Evolutionary conservation across 2,797 vertebrate genomes (phyloP).

Genomic region (Crenuchus spilurus): DNA sequence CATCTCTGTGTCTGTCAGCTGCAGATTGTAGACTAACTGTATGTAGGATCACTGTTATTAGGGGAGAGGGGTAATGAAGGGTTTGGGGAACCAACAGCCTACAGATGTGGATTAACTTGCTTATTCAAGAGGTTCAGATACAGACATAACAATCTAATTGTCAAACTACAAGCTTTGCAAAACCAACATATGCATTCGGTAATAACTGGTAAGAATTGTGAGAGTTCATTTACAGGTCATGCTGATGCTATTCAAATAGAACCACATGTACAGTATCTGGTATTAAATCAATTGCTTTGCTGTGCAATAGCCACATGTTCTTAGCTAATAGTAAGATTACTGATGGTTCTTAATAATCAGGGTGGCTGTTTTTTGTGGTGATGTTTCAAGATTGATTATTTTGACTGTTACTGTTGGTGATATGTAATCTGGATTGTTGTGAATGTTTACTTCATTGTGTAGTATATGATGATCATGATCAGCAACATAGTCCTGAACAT

Average conservation of each 20-base stretch:
- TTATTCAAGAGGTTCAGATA: slow-evolving; percentile 26
- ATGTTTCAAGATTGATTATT: too few species aligned
- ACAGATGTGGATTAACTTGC: slow-evolving; percentile 42
- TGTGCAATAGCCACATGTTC: too few species aligned
- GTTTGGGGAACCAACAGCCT: slow-evolving; percentile 34
- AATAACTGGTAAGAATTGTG: not conserved
- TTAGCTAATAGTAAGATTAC: too few species aligned
- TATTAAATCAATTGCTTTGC: too few species aligned
- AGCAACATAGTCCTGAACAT: too few species aligned
- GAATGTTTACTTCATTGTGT: too few species aligned
- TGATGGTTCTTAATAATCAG: too few species aligned
- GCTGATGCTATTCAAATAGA: not conserved
- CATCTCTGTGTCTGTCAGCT: slow-evolving; percentile 31
- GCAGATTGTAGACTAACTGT: slow-evolving; percentile 54
- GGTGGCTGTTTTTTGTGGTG: too few species aligned
- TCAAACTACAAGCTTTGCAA: not conserved
- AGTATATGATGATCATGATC: too few species aligned
- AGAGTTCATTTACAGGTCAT: not conserved
- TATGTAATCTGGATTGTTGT: too few species aligned
- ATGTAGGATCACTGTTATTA: slow-evolving; percentile 52
- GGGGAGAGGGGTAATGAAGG: slow-evolving; percentile 46
- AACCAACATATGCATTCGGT: not conserved
- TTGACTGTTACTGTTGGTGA: too few species aligned
- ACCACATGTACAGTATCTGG: too few species aligned
- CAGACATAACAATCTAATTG: slow-evolving; percentile 18